Evolutionary conservation across 2,888 invertebrate species (phyloP).

Genomic region (Catocala sponsa): DNA sequence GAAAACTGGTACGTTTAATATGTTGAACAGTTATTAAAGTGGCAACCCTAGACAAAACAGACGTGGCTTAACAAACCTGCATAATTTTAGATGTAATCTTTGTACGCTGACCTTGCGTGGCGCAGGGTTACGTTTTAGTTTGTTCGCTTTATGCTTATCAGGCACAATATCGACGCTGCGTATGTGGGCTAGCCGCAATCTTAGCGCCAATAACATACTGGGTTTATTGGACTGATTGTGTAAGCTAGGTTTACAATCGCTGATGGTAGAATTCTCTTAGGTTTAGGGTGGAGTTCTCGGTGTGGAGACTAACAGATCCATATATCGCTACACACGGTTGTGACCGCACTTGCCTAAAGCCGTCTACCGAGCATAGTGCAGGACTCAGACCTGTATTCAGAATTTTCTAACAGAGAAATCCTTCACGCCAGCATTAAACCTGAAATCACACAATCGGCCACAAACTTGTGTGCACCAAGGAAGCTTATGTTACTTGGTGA

Average conservation of each 20-base stretch:
- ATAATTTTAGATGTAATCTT: constrained; percentile 37
- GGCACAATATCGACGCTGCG: constrained; percentile 14
- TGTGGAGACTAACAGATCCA: no score
- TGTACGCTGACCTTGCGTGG: constrained; percentile 40
- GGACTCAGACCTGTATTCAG: no score
- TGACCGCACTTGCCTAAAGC: no score
- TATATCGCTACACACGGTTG: no score
- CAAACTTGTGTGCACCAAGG: no score
- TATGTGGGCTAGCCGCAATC: background rate
- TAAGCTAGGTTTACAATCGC: background rate
- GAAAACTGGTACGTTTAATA: no score
- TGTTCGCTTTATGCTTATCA: constrained; percentile 27
- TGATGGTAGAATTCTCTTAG: background rate
- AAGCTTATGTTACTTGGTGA: no score
- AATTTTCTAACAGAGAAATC: no score
- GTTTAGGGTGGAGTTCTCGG: no score
- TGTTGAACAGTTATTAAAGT: background rate
- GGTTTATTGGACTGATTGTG: background rate
- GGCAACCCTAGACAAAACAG: constrained; percentile 16
- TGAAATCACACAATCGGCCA: no score
- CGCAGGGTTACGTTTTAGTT: constrained; percentile 18
- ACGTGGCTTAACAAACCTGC: constrained; percentile 26
- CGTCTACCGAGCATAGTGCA: no score
- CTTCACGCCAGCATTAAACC: no score
- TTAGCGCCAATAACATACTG: background rate